A percentile compares a stretch with the other conserved stretches of the same genome.
These are phyloP conservation scores for Hyposoter didymator DNA, from an alignment of 2,888 invertebrate genomes.

Conservation along the genomic window DNA sequence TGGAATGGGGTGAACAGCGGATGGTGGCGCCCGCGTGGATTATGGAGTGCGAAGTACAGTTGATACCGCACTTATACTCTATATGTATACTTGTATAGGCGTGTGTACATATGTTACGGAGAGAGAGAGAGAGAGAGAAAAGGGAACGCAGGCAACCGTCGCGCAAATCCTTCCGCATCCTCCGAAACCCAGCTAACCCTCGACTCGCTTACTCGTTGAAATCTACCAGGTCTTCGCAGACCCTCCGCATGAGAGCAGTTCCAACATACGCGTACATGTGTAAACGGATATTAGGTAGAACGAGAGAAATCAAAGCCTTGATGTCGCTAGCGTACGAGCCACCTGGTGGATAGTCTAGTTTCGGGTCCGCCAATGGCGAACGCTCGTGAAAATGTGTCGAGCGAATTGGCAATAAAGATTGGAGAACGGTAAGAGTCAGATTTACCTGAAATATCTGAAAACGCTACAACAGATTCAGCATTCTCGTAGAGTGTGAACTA, in stretches of 20 bases:
- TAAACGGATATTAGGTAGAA: slow-evolving; percentile 19
- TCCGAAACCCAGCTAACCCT: slow-evolving; percentile 15
- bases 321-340: slow-evolving; percentile 5
- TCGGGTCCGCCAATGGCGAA: slow-evolving; percentile 39
- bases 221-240: slow-evolving; percentile 13
- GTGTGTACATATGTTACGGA: slow-evolving; percentile 5
- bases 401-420: slow-evolving; percentile 62
- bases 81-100: slow-evolving; percentile 6
- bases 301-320: background rate
- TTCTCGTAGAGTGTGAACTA: slow-evolving; percentile 23
- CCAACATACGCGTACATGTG: background rate
- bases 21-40: slow-evolving; percentile 35
- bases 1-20: slow-evolving; percentile 24
- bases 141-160: slow-evolving; percentile 12
- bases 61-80: slow-evolving; percentile 38
- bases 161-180: slow-evolving; percentile 38
- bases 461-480: slow-evolving; percentile 61
- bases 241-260: slow-evolving; percentile 6
- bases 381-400: slow-evolving; percentile 51
- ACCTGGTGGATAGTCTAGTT: slow-evolving; percentile 3
- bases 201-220: slow-evolving; percentile 15
- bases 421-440: background rate
- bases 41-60: slow-evolving; percentile 52
- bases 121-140: slow-evolving; percentile 23
- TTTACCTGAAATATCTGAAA: slow-evolving; percentile 44